Percentiles rank a stretch among this genome's conserved stretches.
phyloP scores from a whole-genome alignment of 2,888 invertebrate genomes.

The Psylliodes chrysocephalus region DNA sequence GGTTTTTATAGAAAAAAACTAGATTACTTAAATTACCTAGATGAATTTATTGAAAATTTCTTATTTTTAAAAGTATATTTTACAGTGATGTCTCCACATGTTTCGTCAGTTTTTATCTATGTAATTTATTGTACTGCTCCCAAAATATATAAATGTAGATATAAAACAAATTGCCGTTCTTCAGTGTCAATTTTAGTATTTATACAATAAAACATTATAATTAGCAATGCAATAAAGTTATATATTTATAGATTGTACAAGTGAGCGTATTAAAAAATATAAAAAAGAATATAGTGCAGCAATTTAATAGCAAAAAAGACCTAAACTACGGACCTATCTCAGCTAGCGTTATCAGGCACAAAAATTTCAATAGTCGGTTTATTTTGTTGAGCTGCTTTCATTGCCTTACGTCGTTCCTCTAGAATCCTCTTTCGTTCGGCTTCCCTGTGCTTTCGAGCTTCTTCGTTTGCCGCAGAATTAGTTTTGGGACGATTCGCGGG shows the following conservation, averaged over 20 bases:
- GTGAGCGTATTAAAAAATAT: constrained; percentile 36
- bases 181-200: background rate
- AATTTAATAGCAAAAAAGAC: constrained; percentile 20
- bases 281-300: constrained; percentile 26
- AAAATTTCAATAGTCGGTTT: constrained; percentile 62
- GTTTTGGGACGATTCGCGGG: constrained; percentile 33
- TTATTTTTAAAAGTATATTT: too few relatives aligned
- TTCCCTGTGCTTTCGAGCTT: constrained; percentile 69
- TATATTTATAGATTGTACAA: constrained; percentile 36
- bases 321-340: constrained; percentile 46
- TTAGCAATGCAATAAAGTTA: constrained; percentile 37
- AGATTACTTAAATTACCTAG: too few relatives aligned
- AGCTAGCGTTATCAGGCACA: constrained; percentile 62
- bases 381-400: constrained; percentile 59
- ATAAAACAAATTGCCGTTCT: constrained; percentile 21
- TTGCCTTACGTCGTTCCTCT: constrained; percentile 76
- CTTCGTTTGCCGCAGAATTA: constrained; percentile 65
- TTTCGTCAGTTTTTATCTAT: too few relatives aligned
- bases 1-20: too few relatives aligned
- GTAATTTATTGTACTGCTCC: constrained; percentile 1
- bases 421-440: constrained; percentile 82
- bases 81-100: too few relatives aligned
- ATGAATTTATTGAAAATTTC: too few relatives aligned
- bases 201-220: constrained; percentile 32
- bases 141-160: background rate